Conservation (phyloP, 2,113 vertebrate genomes). For the Rhombomys opimus region DNA sequence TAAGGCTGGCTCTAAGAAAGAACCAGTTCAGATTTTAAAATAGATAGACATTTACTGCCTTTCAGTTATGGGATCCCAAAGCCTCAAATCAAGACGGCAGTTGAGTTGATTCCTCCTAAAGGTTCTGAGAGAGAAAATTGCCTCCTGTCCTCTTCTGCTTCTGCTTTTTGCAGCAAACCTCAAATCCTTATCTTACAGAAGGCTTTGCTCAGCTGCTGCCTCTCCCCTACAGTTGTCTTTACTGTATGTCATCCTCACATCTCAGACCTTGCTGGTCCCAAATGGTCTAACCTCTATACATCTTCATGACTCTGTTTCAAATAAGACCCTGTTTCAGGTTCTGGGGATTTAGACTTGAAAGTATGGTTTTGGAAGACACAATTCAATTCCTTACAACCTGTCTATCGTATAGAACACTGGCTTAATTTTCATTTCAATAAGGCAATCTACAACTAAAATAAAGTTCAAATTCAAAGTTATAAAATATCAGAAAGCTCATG, state of each 20-base stretch:
- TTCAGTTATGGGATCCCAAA: background rate
- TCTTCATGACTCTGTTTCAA: constrained; percentile 18
- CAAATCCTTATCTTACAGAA: background rate
- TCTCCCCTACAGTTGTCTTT: background rate
- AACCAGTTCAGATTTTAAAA: background rate
- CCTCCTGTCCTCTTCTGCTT: background rate
- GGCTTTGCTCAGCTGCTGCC: background rate
- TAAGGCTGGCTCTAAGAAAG: background rate
- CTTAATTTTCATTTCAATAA: constrained; percentile 25
- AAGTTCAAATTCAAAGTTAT: background rate
- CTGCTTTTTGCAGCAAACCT: background rate
- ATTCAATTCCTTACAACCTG: background rate
- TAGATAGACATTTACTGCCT: background rate
- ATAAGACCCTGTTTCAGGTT: background rate
- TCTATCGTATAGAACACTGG: constrained; percentile 2
- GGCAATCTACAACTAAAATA: background rate
- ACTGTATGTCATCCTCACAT: background rate
- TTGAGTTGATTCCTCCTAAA: background rate
- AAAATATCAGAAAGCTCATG: background rate
- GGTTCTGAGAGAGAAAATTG: background rate
- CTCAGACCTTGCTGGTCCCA: background rate
- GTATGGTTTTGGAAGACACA: background rate
- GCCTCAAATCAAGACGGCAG: background rate
- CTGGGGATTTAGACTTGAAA: background rate
- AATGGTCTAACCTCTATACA: background rate